These are phyloP conservation scores for Myoxocephalus aenaeus DNA, from an alignment of 2,797 vertebrate genomes.

Conservation along the genomic window DNA sequence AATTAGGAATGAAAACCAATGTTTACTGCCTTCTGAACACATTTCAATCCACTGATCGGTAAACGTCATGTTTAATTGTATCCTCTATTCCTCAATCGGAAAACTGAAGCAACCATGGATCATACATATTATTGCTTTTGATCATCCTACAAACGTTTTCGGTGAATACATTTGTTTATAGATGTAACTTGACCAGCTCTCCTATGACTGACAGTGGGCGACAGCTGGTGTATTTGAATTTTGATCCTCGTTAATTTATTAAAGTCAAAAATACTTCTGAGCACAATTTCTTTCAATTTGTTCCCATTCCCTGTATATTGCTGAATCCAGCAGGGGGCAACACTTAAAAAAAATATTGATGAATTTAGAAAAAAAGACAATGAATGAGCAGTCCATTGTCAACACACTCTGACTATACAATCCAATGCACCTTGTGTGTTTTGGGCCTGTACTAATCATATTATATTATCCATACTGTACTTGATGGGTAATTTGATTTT, in stretches of 20 bases:
- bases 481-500: conserved; percentile 62
- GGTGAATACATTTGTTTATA: not conserved
- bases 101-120: not conserved
- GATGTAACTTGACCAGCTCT: not conserved
- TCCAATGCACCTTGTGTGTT: conserved; percentile 18
- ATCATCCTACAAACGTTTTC: not conserved
- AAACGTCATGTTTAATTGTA: conserved; percentile 7
- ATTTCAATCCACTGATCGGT: conserved; percentile 25
- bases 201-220: not conserved
- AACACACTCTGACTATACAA: not conserved
- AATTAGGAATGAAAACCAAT: conserved; percentile 18
- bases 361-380: conserved; percentile 14
- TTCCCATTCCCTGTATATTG: not conserved
- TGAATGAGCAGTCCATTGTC: conserved; percentile 7
- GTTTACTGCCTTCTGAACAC: conserved; percentile 13
- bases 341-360: not conserved
- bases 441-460: conserved; percentile 32
- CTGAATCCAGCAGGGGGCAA: not conserved
- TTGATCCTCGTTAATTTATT: not conserved
- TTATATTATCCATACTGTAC: conserved; percentile 39
- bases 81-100: not conserved
- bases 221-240: not conserved
- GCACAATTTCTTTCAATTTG: not conserved
- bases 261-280: not conserved
- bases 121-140: not conserved